These are phyloP conservation scores for Alfaro cultratus DNA, from an alignment of 2,797 vertebrate genomes.

Conservation along the genomic window DNA sequence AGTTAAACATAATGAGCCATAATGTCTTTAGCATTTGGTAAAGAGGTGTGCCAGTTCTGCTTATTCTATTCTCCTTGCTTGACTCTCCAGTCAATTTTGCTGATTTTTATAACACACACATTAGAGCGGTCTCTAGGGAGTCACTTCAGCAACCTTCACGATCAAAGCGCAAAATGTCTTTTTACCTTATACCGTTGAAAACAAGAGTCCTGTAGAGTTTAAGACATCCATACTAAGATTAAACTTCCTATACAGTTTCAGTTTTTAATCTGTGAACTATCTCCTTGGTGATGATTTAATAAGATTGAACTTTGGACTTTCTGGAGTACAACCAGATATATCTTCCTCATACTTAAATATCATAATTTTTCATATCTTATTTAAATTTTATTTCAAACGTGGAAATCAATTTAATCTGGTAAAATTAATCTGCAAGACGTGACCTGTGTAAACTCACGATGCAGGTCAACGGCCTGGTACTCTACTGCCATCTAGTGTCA, in stretches of 20 bases:
- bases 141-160: not conserved
- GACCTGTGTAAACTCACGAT: not conserved
- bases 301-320: not conserved
- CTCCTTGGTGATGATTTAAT: not conserved
- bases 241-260: not conserved
- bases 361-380: constrained; percentile 14
- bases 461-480: constrained; percentile 1
- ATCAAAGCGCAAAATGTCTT: not conserved
- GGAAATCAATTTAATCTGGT: constrained; percentile 54
- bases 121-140: not conserved
- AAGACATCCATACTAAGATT: not conserved
- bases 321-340: not conserved
- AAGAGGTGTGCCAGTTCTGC: not conserved
- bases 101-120: not conserved
- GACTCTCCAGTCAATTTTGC: not conserved
- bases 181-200: not conserved
- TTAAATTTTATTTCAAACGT: constrained; percentile 3
- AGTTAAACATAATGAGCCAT: not conserved
- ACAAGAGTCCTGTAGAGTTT: not conserved
- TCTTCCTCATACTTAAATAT: not conserved
- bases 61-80: not conserved
- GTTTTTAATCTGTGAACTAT: not conserved
- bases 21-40: not conserved
- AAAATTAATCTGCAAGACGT: constrained; percentile 16
- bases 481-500: constrained; percentile 68